Conservation (phyloP, 2,888 invertebrate genomes). For the Cinara cedri region DNA sequence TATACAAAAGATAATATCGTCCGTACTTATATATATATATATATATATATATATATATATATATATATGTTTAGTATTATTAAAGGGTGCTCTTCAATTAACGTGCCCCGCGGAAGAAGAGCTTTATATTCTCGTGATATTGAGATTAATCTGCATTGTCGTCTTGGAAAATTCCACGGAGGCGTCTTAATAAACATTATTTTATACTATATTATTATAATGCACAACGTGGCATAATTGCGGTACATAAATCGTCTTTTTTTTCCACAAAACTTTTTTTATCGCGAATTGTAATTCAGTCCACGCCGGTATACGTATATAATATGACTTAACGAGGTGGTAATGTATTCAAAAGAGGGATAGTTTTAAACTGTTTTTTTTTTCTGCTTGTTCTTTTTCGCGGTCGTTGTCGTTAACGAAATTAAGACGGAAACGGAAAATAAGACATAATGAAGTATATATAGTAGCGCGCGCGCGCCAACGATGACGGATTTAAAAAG, state of each 20-base stretch:
- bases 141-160: constrained; percentile 51
- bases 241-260: constrained; percentile 46
- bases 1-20: constrained; percentile 43
- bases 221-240: not conserved
- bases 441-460: constrained; percentile 35
- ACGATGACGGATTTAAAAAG: constrained; percentile 51
- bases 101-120: not conserved
- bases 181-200: constrained; percentile 47
- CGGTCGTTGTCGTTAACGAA: constrained; percentile 14
- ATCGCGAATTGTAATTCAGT: constrained; percentile 46
- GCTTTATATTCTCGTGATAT: constrained; percentile 45
- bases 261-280: constrained; percentile 29
- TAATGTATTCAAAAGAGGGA: constrained; percentile 55
- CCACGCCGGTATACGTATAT: too few species aligned
- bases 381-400: not conserved
- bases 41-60: too few species aligned
- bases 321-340: constrained; percentile 43
- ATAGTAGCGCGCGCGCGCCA: not conserved
- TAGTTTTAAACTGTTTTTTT: constrained; percentile 54
- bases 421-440: constrained; percentile 43
- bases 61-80: too few species aligned
- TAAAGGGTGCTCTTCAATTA: constrained; percentile 28
- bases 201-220: not conserved
- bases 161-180: not conserved
- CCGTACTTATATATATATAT: not conserved